Evolutionary conservation across 1,140 invertebrate species (phyloP).

Genomic region (Thaumetopoea pityocampa): DNA sequence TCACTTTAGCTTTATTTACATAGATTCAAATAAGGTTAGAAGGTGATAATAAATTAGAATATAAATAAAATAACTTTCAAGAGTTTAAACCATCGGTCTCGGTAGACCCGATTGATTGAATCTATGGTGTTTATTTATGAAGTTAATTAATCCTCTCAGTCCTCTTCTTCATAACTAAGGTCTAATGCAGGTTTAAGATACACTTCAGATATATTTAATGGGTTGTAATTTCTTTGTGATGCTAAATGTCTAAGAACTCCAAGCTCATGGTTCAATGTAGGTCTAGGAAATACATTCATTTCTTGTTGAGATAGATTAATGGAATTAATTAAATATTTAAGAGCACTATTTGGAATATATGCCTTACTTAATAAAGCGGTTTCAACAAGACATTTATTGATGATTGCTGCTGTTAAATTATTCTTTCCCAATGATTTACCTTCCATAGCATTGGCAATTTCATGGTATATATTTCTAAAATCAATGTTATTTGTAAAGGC

Average conservation of each 20-base stretch:
- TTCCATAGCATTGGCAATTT: constrained; percentile 60
- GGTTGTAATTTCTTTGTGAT: constrained; percentile 46
- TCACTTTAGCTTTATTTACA: no score
- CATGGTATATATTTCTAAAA: constrained; percentile 46
- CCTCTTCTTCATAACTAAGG: neutral
- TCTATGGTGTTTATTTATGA: neutral
- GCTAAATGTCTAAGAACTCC: constrained; percentile 34
- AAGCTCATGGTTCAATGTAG: constrained; percentile 34
- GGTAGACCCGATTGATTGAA: no score
- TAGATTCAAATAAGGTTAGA: no score
- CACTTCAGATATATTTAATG: constrained; percentile 44
- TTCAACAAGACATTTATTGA: constrained; percentile 54
- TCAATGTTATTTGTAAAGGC: constrained; percentile 40
- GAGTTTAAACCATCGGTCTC: no score
- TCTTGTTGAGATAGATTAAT: constrained; percentile 31
- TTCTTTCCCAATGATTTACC: constrained; percentile 45
- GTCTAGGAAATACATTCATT: constrained; percentile 25
- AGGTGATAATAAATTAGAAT: no score
- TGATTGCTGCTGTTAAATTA: constrained; percentile 23
- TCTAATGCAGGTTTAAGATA: constrained; percentile 30
- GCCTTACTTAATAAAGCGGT: constrained; percentile 48
- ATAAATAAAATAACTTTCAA: no score
- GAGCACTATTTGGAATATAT: constrained; percentile 32
- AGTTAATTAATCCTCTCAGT: neutral
- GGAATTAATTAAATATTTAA: constrained; percentile 30